Conservation (phyloP, 2,888 invertebrate genomes). For the Caenorhabditis drosophilae region DNA sequence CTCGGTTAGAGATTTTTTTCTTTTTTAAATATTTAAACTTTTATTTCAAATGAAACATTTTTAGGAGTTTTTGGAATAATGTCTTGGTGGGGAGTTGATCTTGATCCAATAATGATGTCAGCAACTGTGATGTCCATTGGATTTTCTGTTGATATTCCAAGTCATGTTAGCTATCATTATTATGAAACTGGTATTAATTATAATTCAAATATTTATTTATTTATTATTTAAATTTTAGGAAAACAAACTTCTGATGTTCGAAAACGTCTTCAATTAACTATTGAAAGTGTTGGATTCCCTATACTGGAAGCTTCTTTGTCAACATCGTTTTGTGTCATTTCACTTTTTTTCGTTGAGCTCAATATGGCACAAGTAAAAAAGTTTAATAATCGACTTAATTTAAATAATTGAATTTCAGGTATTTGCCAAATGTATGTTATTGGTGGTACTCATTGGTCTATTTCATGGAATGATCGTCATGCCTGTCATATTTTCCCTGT, state of each 20-base stretch:
- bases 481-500: slow-evolving; percentile 61
- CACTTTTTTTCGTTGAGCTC: slow-evolving; percentile 62
- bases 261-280: slow-evolving; percentile 56
- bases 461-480: slow-evolving; percentile 66
- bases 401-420: slow-evolving; percentile 41
- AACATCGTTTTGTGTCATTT: slow-evolving; percentile 63
- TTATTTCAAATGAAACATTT: slow-evolving; percentile 1
- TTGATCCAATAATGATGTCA: slow-evolving; percentile 67
- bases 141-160: slow-evolving; percentile 68
- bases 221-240: slow-evolving; percentile 19
- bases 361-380: slow-evolving; percentile 63
- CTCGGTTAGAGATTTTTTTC: slow-evolving; percentile 40
- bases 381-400: not conserved
- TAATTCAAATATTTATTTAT: too few relatives aligned
- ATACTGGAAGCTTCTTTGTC: slow-evolving; percentile 64
- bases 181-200: slow-evolving; percentile 63
- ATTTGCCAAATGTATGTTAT: slow-evolving; percentile 66
- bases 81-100: slow-evolving; percentile 63
- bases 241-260: slow-evolving; percentile 36
- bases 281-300: slow-evolving; percentile 65
- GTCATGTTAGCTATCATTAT: slow-evolving; percentile 67
- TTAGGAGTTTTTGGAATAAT: slow-evolving; percentile 67
- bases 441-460: slow-evolving; percentile 64
- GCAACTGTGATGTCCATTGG: slow-evolving; percentile 67
- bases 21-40: not conserved